Base-by-base conservation (phyloP, 2,797 vertebrate species). In the Acanthornis magna region DNA sequence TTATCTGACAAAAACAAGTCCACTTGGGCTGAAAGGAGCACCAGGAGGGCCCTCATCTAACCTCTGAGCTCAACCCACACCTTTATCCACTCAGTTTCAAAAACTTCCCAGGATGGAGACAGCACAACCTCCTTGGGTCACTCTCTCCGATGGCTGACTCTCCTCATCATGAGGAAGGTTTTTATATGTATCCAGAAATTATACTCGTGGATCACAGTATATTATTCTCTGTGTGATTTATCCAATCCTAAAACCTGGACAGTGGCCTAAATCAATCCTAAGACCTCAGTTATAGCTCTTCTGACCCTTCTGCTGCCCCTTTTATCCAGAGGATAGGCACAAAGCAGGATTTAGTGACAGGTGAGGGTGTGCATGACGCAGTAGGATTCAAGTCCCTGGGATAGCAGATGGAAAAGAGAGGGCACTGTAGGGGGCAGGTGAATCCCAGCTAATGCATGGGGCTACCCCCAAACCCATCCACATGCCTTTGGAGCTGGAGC, bases 361-460 rank as follows among this genome's bases (percentile, higher is more conserved):
- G 32, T 1, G 19, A 4, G 32, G 13, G 36, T 4, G 16, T 7
- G 50, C 15, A 7, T 0, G 16, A 34, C 47, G 54, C 70, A 27
- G 57, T 4, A 34, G 36, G 10, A 36, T 34, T 29, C 68, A 50
- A 74, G 42, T 12, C 61, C 23, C 26, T 3, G 1, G 34, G 29
- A 38, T 6, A 70, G 47, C 47, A 79, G 43, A 54, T 73, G 29
- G 30, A 67, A 78, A 58, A 75, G 55, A 27, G 11, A 66, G n/a
- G 4, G 8, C 16, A 6, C 3, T 9, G 60, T 85, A 57, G 58
- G 53, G 53, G 74, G 17, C 36, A 55, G 43, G 53, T 38, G 51
- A 74, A 66, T 18, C 75, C 72, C 71, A 62, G 23, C 26, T n/a
- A 15, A 23, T 5, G 30, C 18, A 12, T 8, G 30, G 51, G 26